phyloP scores from a whole-genome alignment of 2,797 vertebrate genomes.

The Mergus octosetaceus region DNA sequence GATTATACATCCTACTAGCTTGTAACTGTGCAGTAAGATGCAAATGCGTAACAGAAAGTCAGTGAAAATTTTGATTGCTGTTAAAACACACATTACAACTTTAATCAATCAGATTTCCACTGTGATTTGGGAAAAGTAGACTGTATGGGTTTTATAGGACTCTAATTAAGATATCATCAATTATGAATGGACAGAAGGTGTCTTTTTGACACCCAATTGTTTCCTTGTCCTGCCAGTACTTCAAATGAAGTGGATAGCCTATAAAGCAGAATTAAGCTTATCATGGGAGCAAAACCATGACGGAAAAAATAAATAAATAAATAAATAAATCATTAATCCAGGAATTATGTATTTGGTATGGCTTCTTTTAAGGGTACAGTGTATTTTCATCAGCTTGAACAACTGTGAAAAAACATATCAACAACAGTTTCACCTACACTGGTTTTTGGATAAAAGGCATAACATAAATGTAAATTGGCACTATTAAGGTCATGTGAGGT shows the following conservation, averaged over 20 bases:
- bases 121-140: neutral
- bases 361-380: neutral
- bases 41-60: constrained; percentile 8
- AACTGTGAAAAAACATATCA: neutral
- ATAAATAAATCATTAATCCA: neutral
- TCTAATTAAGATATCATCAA: neutral
- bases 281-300: neutral
- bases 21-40: neutral
- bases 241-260: neutral
- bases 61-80: neutral
- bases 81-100: neutral
- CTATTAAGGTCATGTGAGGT: neutral
- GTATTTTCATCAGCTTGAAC: neutral
- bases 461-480: neutral
- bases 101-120: neutral
- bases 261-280: neutral
- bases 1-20: neutral
- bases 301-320: neutral
- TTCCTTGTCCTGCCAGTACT: neutral
- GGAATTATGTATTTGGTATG: neutral
- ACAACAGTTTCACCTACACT: neutral
- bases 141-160: neutral
- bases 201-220: neutral
- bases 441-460: accelerated
- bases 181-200: neutral